phyloP scores from a whole-genome alignment of 2,113 vertebrate genomes.

The Orientallactaga bullata region DNA sequence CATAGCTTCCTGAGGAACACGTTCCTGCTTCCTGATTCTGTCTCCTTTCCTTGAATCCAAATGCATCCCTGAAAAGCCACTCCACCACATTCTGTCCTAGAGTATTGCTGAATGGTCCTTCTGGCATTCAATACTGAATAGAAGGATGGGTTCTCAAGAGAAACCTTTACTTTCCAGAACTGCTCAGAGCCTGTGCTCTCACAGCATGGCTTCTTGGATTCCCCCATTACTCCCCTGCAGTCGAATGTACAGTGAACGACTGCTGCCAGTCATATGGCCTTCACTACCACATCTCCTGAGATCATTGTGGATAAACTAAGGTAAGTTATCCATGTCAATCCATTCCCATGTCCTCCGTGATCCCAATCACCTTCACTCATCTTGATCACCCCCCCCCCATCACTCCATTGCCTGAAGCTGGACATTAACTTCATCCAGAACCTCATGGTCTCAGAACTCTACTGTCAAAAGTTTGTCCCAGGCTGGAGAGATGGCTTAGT shows the following conservation, averaged over 20 bases:
- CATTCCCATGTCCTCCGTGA: not conserved
- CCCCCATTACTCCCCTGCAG: rapidly evolving
- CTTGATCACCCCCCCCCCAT: not conserved
- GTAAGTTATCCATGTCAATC: not conserved
- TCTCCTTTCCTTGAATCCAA: not conserved
- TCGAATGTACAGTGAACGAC: not conserved
- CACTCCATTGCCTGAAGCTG: not conserved
- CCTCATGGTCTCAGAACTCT: not conserved
- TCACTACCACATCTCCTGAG: not conserved
- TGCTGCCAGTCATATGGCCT: not conserved
- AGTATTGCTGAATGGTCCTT: rapidly evolving
- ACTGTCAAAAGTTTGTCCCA: too few species aligned
- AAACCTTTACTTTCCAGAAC: not conserved
- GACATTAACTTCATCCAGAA: not conserved
- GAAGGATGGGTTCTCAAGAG: not conserved
- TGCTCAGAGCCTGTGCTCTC: not conserved
- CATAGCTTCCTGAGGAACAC: not conserved
- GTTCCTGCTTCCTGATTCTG: rapidly evolving
- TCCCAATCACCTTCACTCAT: not conserved
- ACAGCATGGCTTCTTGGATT: rapidly evolving
- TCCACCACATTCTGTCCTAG: not conserved
- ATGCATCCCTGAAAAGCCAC: not conserved
- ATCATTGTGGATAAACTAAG: not conserved
- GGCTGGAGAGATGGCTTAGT: too few species aligned
- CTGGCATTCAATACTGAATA: too few species aligned